These are phyloP conservation scores for Xenops minutus DNA, from an alignment of 2,797 vertebrate species.

Conservation along the genomic window DNA sequence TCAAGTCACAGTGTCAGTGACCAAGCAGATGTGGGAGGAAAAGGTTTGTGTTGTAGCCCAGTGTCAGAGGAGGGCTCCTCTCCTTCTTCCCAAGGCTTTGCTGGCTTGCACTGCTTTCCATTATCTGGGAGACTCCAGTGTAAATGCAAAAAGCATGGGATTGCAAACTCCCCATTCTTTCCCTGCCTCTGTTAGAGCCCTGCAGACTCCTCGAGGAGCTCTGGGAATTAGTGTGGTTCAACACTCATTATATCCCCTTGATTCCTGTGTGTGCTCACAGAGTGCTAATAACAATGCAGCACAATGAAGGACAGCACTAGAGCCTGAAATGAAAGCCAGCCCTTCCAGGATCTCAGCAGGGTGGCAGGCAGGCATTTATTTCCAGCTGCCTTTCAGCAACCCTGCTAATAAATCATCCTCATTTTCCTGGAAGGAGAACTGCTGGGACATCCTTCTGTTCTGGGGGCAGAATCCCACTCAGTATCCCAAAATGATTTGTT, in stretches of 20 bases:
- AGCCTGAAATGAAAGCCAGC: conserved; percentile 44
- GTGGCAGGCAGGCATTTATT: conserved; percentile 47
- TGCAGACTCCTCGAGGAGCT: conserved; percentile 19
- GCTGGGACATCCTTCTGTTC: conserved; percentile 60
- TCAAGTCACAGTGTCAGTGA: background rate
- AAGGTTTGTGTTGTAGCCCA: background rate
- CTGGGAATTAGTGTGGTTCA: conserved; percentile 51
- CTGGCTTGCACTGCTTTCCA: background rate
- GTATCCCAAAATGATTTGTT: conserved; percentile 35
- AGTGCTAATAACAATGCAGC: conserved; percentile 57
- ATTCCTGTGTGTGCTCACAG: conserved; percentile 34
- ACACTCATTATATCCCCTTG: conserved; percentile 48
- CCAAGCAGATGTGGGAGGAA: background rate
- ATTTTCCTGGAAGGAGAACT: conserved; percentile 55
- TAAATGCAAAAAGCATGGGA: conserved; percentile 10
- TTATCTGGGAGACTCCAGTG: background rate
- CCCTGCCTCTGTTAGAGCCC: background rate
- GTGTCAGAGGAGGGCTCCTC: background rate
- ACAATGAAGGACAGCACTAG: conserved; percentile 49
- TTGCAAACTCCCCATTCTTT: background rate
- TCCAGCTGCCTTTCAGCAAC: conserved; percentile 64
- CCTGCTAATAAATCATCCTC: conserved; percentile 44
- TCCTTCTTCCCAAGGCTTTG: background rate
- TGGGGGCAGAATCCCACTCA: conserved; percentile 33
- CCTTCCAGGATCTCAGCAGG: conserved; percentile 58